Evolutionary conservation across 2,888 invertebrate genomes (phyloP).

Genomic region (Amphiduros pacificus): DNA sequence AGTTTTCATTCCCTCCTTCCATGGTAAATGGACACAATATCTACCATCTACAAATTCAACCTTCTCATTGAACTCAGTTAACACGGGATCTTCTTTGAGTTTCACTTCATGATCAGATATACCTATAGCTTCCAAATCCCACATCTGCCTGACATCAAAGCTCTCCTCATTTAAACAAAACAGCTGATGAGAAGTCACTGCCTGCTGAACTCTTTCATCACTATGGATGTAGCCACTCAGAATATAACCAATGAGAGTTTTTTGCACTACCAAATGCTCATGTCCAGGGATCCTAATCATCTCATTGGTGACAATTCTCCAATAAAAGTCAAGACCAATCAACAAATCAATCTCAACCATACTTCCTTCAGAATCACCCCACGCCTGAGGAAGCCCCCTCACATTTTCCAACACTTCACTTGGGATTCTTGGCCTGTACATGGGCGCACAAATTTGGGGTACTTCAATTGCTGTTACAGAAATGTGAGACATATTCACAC

Average conservation of each 20-base stretch:
- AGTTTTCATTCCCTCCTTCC: too few relatives aligned
- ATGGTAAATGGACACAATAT: constrained; percentile 3
- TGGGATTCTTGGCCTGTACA: too few relatives aligned
- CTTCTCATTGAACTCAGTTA: not conserved
- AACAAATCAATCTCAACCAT: not conserved
- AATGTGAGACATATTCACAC: too few relatives aligned
- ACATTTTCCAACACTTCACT: too few relatives aligned
- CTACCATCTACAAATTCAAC: not conserved
- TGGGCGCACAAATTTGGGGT: too few relatives aligned
- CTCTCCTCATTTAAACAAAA: constrained; percentile 1
- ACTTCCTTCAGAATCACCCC: not conserved
- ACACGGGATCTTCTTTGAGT: not conserved
- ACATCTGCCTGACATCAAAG: not conserved
- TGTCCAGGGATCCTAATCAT: not conserved
- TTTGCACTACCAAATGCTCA: not conserved
- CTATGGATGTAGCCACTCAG: not conserved
- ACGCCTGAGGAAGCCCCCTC: too few relatives aligned
- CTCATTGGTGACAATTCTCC: not conserved
- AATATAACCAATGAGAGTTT: not conserved
- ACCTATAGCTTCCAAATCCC: not conserved
- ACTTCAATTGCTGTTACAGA: too few relatives aligned
- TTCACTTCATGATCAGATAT: not conserved
- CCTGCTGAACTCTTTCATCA: too few relatives aligned
- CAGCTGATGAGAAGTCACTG: not conserved
- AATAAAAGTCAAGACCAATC: constrained; percentile 1